Conservation (phyloP, 2,797 vertebrate genomes). For the Nasua narica region DNA sequence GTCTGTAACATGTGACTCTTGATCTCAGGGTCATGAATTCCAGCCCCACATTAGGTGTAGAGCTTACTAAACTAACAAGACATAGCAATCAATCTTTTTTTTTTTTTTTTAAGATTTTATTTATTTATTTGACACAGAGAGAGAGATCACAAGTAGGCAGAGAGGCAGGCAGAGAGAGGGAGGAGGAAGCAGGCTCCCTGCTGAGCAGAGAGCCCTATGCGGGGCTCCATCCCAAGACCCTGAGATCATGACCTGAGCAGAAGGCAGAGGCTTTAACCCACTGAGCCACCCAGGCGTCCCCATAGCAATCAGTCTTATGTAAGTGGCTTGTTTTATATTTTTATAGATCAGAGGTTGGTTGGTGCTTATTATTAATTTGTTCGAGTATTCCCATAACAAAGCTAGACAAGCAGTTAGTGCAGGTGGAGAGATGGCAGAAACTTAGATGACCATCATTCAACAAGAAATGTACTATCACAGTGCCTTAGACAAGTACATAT, state of each 20-base stretch:
- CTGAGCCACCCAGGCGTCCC: too few species aligned
- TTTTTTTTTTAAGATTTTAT: too few species aligned
- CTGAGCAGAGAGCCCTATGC: too few species aligned
- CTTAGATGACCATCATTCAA: background rate
- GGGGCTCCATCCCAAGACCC: too few species aligned
- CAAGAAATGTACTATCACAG: background rate
- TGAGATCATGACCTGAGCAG: too few species aligned
- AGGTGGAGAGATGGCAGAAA: background rate
- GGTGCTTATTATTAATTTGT: background rate
- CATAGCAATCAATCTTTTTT: background rate
- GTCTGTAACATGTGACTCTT: background rate
- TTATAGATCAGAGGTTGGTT: conserved; percentile 10
- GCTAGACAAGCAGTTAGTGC: background rate
- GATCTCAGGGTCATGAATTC: background rate
- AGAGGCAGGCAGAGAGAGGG: too few species aligned
- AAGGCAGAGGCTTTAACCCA: too few species aligned
- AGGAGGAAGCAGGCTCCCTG: too few species aligned
- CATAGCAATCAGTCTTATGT: background rate
- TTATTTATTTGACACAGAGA: too few species aligned
- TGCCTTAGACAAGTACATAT: background rate
- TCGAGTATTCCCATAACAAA: background rate
- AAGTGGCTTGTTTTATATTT: background rate
- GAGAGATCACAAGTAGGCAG: too few species aligned
- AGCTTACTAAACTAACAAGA: background rate
- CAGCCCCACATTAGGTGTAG: background rate